Base-by-base conservation (phyloP, 2,797 vertebrate species). In the Acanthis flammea region DNA sequence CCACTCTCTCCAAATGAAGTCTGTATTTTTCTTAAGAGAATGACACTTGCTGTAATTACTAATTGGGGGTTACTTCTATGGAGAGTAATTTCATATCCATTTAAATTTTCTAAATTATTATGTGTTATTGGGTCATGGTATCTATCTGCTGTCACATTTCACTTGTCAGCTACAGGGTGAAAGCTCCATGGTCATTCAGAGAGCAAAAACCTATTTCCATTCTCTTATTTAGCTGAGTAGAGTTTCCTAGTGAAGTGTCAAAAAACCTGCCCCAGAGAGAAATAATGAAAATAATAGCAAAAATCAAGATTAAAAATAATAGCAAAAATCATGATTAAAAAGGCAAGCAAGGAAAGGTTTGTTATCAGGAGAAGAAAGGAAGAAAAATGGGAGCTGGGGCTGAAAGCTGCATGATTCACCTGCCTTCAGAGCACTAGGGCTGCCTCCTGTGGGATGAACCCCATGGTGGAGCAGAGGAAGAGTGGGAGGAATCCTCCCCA, bases 31-130 rank as follows among this genome's bases (percentile, higher is more conserved):
- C 71, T 65, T 44, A 37, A 47, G 35, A 73, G 45, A 79, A 67
- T 48, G 31, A 55, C 33, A 67, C 23, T 79, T 70, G 30, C 45
- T 80, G 37, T 71, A 80, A 77, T 74, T 50, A 66, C 54, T 80
- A 54, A 80, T 31, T 60, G 60, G 27, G 9, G n/a, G 35, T 25
- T 37, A 73, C 9, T 73, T 62, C 70, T 44, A 3, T 8, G 17
- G 24, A 39, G 24, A 47, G 22, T 74, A 51, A 76, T 86, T 89
- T 83, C 68, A 62, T 45, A 66, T 2, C 10, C 33, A 63, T 68
- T 90, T 86, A 83, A 17, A 79, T 86, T 70, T 54, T 48, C 45
- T 70, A 65, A 77, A 67, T 80, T 54, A 55, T 77, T 23, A 55
- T 62, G 10, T 67, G 21, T 74, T 76, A 50, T 9, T 67, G 31